Percentiles rank a stretch among this genome's conserved stretches.
Conservation (phyloP, 2,888 invertebrate species). For the Chrysodeixis includens region DNA sequence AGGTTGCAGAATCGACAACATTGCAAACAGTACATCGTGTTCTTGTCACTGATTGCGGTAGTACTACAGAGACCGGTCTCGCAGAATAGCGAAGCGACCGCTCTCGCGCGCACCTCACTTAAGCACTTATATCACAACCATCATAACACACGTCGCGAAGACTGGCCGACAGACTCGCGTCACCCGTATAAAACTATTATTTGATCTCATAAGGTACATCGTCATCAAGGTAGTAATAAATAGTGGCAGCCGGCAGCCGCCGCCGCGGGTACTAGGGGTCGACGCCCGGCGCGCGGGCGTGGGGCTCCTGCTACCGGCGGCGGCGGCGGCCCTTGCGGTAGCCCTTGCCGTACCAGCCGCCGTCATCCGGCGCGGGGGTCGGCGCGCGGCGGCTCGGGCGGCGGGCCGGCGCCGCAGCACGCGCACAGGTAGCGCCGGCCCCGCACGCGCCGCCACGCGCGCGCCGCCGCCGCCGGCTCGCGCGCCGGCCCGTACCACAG, state of each 20-base stretch:
- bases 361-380: constrained; percentile 62
- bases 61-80: neutral
- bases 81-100: neutral
- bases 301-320: constrained; percentile 77
- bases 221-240: neutral
- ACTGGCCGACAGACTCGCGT: constrained; percentile 8
- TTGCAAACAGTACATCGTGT: neutral
- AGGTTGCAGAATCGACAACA: neutral
- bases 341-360: constrained; percentile 96
- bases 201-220: constrained; percentile 24
- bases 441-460: constrained; percentile 74
- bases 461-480: constrained; percentile 63
- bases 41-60: neutral
- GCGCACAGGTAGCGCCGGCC: constrained; percentile 91
- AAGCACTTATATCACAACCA: constrained; percentile 54
- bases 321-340: constrained; percentile 92
- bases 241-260: neutral
- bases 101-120: constrained; percentile 11
- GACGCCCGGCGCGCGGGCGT: constrained; percentile 61
- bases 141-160: constrained; percentile 16
- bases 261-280: constrained; percentile 3
- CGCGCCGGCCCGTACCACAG: constrained; percentile 88
- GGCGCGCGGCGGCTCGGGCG: constrained; percentile 70
- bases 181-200: constrained; percentile 11
- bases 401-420: constrained; percentile 87